Conservation (phyloP, 2,888 invertebrate species). For the Andrena flavipes region DNA sequence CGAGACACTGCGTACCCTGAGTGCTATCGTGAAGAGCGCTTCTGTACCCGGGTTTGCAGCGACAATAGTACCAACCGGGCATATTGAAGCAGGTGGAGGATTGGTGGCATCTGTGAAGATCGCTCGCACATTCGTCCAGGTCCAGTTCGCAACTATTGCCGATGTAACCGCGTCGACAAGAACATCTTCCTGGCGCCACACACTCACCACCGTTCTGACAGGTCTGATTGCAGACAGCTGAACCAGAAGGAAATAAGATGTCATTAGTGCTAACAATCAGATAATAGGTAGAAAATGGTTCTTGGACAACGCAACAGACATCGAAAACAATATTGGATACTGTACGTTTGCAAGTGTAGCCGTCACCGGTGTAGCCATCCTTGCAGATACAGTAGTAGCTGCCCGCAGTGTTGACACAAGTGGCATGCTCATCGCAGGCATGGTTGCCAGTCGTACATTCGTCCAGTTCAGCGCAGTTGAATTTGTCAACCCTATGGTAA, state of each 20-base stretch:
- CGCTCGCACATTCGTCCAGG: constrained; percentile 92
- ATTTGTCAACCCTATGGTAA: constrained; percentile 91
- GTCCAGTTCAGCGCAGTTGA: constrained; percentile 92
- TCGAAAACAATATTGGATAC: not conserved
- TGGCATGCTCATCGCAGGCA: constrained; percentile 91
- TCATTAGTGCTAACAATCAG: not conserved
- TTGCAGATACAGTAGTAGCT: constrained; percentile 92
- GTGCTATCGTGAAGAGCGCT: constrained; percentile 87
- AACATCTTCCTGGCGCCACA: constrained; percentile 91
- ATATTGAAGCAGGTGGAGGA: constrained; percentile 94
- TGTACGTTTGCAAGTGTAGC: constrained; percentile 90
- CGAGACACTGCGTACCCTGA: constrained; percentile 88
- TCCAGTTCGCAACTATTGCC: constrained; percentile 94
- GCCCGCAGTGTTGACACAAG: constrained; percentile 93
- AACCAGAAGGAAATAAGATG: constrained; percentile 66
- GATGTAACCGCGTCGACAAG: constrained; percentile 92
- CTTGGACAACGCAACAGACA: not conserved
- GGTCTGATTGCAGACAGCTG: constrained; percentile 92
- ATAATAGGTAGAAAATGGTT: not conserved
- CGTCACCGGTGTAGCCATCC: constrained; percentile 91
- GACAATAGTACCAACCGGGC: constrained; percentile 96
- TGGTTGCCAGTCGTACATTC: constrained; percentile 91
- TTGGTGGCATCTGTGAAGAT: constrained; percentile 90
- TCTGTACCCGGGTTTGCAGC: constrained; percentile 92
- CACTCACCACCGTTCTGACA: constrained; percentile 95